A percentile compares a stretch with the other conserved stretches of the same genome.
Evolutionary conservation across 1,140 invertebrate species (phyloP).

Genomic region (Drosophila bipectinata): DNA sequence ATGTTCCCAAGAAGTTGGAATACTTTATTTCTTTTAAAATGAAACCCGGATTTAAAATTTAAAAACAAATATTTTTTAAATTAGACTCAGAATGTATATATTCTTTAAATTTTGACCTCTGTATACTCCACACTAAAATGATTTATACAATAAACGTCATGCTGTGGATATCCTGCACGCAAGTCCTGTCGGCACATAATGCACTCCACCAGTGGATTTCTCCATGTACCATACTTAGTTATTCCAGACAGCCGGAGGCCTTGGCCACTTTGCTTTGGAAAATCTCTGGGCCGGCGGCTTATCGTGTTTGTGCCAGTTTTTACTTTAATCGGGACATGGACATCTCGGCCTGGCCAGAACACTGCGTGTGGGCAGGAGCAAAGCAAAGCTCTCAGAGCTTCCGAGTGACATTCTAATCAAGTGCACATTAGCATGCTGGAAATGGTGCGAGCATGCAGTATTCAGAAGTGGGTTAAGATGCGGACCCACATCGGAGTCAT

Average conservation of each 20-base stretch:
- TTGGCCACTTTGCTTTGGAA: slow-evolving; percentile 39
- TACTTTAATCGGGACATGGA: slow-evolving; percentile 34
- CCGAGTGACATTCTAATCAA: slow-evolving; percentile 80
- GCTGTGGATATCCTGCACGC: slow-evolving; percentile 42
- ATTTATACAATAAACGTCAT: slow-evolving; percentile 59
- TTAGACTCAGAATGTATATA: no score
- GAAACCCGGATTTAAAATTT: no score
- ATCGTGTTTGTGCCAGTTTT: slow-evolving; percentile 59
- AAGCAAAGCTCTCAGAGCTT: slow-evolving; percentile 3
- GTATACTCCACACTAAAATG: slow-evolving; percentile 20
- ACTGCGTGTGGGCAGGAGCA: slow-evolving; percentile 25
- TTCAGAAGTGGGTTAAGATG: slow-evolving; percentile 40
- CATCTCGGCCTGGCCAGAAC: slow-evolving; percentile 19
- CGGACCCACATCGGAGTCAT: slow-evolving; percentile 25
- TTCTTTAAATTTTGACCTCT: background rate
- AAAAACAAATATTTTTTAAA: no score
- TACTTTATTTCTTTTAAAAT: no score
- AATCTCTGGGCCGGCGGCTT: slow-evolving; percentile 42
- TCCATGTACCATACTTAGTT: slow-evolving; percentile 3
- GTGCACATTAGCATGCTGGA: slow-evolving; percentile 73
- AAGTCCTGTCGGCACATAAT: slow-evolving; percentile 58
- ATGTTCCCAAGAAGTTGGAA: no score
- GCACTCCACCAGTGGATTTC: slow-evolving; percentile 23
- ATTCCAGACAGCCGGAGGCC: slow-evolving; percentile 32
- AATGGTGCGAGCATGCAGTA: slow-evolving; percentile 9